A percentile compares a stretch with the other conserved stretches of the same genome.
phyloP scores from a whole-genome alignment of 1,140 invertebrate species.

The Latrodectus geometricus region DNA sequence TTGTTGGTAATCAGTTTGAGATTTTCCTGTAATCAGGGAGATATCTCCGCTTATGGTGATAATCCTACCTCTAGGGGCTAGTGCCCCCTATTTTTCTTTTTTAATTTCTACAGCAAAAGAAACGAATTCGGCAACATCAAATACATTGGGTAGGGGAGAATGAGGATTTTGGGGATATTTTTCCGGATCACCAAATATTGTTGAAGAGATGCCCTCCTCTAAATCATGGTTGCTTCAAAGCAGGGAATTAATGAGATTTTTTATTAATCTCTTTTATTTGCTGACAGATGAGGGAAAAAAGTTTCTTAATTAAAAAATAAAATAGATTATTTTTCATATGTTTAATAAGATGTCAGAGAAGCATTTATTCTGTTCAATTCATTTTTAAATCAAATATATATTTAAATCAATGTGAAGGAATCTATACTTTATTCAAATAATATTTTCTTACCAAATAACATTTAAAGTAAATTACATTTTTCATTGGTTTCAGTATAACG shows the following conservation, averaged over 20 bases:
- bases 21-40: constrained; percentile 37
- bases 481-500: too few relatives aligned
- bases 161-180: neutral
- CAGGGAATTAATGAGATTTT: neutral
- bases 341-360: too few relatives aligned
- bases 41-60: constrained; percentile 1
- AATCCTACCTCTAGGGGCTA: constrained; percentile 16
- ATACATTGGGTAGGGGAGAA: neutral
- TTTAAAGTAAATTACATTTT: too few relatives aligned
- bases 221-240: neutral
- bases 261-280: neutral
- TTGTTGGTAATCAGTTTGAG: constrained; percentile 55
- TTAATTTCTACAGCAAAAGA: neutral
- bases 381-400: too few relatives aligned
- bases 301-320: neutral
- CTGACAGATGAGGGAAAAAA: neutral
- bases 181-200: constrained; percentile 5
- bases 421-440: too few relatives aligned
- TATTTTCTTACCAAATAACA: too few relatives aligned
- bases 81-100: neutral
- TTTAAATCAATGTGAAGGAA: too few relatives aligned
- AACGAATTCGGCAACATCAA: constrained; percentile 21
- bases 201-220: neutral
- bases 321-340: too few relatives aligned
- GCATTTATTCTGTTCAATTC: too few relatives aligned